Evolutionary conservation across 2,113 vertebrate species (phyloP), one percentile per base, ranked within the genome.

Genomic region (Lophura nycthemera): DNA sequence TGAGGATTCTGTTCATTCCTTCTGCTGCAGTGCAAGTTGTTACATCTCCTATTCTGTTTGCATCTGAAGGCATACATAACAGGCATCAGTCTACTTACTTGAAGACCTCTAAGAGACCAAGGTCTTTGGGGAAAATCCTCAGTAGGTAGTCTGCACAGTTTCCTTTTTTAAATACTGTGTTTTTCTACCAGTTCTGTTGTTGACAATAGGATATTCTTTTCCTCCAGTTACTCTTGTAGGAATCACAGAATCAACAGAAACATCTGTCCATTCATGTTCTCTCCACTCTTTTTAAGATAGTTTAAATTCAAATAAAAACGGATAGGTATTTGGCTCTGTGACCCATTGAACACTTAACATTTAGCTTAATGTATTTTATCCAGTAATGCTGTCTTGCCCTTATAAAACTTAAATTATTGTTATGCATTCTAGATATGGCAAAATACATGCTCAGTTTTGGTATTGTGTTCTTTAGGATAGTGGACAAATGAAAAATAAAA

Each of bases 211-310:
- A 30, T 56, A 30, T 56, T 76, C n/a, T 16, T 50, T 83, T 77
- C 18, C 17, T 81, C 18, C 52, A 20, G 34, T 18, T 63, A 78
- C 14, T 12, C 13, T 27, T 43, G 10, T 7, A 60, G 32, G 61
- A 88, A 65, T 60, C 29, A 18, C 61, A 36, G 11, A n/a, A 72
- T 43, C 29, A 77, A 14, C 27, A 73, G 20, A 27, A 64, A 61
- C 32, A 86, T 75, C 57, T 82, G 65, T 72, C 38, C 22, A 15
- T 86, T 50, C 36, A 0, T 40, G 18, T 40, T 74, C 4, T 30
- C 19, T 66, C 32, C 47, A 30, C 40, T 4, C 3, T 60, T 54
- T 27, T 0, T 1, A 50, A 36, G 14, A 12, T 6, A 19, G 2
- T 7, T 24, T 0, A 4, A 56, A 59, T 83, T 72, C 63, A 67